phyloP scores from a whole-genome alignment of 2,797 vertebrate genomes.

The Sebastes itinus region DNA sequence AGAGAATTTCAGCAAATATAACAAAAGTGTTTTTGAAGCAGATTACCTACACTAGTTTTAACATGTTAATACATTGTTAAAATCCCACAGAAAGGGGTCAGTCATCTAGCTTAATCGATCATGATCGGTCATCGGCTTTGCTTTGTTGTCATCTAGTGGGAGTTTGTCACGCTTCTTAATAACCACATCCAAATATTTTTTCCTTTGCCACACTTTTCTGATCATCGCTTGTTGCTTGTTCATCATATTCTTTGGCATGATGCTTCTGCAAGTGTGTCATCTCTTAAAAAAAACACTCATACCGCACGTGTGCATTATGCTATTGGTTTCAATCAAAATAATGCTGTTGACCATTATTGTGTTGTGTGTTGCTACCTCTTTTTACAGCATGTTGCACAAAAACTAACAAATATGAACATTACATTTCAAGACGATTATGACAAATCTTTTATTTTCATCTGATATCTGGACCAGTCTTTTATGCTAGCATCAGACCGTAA shows the following conservation, averaged over 20 bases:
- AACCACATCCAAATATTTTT: background rate
- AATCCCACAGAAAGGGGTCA: background rate
- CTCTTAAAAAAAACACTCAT: background rate
- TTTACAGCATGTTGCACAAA: background rate
- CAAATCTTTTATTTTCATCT: background rate
- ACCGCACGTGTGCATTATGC: background rate
- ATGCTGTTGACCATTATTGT: background rate
- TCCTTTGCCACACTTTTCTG: background rate
- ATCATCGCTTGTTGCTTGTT: background rate
- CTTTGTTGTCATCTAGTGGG: background rate
- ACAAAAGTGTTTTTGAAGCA: no score
- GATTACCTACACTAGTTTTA: background rate
- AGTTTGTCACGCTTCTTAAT: background rate
- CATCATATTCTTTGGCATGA: background rate
- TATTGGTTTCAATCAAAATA: background rate
- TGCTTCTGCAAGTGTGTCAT: background rate
- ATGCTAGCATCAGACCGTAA: accelerated
- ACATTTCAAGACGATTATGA: background rate
- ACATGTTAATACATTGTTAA: background rate
- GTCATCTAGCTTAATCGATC: background rate
- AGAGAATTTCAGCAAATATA: background rate
- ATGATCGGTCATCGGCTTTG: background rate
- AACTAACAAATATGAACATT: background rate
- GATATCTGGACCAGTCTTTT: background rate
- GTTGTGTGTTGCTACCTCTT: background rate